Evolutionary conservation across 2,797 vertebrate genomes (phyloP), one percentile per base, ranked within the genome.

Genomic region (Champsocephalus esox): DNA sequence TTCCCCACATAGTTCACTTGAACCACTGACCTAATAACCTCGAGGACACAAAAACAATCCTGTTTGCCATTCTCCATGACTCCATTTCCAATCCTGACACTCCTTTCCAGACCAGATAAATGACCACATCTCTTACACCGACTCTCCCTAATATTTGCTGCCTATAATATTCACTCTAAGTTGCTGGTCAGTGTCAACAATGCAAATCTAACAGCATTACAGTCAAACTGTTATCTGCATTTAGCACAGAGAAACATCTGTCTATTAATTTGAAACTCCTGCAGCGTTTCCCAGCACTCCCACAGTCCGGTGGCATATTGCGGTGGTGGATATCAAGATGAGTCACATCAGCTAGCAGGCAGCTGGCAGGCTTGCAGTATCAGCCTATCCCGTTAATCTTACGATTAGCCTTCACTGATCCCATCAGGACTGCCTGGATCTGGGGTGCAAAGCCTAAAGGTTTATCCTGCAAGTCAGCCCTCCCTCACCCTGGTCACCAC

Each of bases 381-480:
- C 88, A 92, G 92, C 88, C 92, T 85, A 88, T 92, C 86, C 84
- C 62, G 83, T 89, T 93, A 93, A 94, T 91, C 92, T 90, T 82
- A 86, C 75, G 79, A 94, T 94, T 92, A 94, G 90, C 87, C 88
- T 80, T 87, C 87, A 85, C 84, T 92, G 89, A 94, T 94, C 92
- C 90, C 90, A 93, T 94, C 93, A 92, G 93, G 90, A 85, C 91
- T 93, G 90, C 90, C 92, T 90, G 87, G 90, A 92, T 92, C 88
- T 91, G 83, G 84, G 89, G 84, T 86, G 86, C 88, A 88, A 89
- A 93, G 88, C 87, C 89, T 72, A 75, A 82, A 89, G 89, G 86
- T 92, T 93, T 91, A 92, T 88, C 85, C 83, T 58, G 73, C 75
- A 77, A 73, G 87, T 85, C 75, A 46, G 64, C 58, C 75, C 75